Base-by-base conservation (phyloP, 2,113 vertebrate genomes). In the Nesospiza acunhae region DNA sequence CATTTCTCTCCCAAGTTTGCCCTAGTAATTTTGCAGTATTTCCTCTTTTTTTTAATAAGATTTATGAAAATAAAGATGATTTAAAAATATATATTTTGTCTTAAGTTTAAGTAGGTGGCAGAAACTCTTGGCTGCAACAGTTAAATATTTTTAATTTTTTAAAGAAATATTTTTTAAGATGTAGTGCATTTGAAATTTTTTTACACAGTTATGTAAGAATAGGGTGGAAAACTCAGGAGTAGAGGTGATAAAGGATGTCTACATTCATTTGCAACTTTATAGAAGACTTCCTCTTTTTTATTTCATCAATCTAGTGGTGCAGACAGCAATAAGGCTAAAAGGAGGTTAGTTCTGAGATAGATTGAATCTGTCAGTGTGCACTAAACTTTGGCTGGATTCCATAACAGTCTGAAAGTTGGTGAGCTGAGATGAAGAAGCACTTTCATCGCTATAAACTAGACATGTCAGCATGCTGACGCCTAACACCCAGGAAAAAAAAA, bases 361-460 rank as follows among this genome's bases (percentile, higher is more conserved):
- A 96, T 94, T 94, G 77, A 87, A 84, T 87, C 94, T 96, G 94
- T 94, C 93, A 92, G 74, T 55, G 77, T 62, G 63, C 58, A 84
- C 77, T 91, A 81, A 85, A 87, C 67, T 78, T 96, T 97, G 96
- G 97, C 94, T 76, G 52, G n/a, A 24, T 91, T 97, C 97, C 97
- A 81, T 92, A 95, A 64, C 9, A 87, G 47, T 41, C 79, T 85
- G 41, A 10, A 80, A 89, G 87, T 60, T 94, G 85, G 59, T 84
- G 94, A 95, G 67, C 37, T 10, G 59, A 86, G 80, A 84, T 88
- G 92, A 95, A 96, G 92, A 83, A 97, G 55, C 11, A 53, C 83
- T 93, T 93, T 93, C 56, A 26, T 49, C 4, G 6, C 89, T 77
- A 49, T 87, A 93, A 89, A 80, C 73, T 23, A 89, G 86, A 92